A percentile compares a stretch with the other conserved stretches of the same genome.
phyloP scores from a whole-genome alignment of 2,113 vertebrate genomes.

The Solea solea region DNA sequence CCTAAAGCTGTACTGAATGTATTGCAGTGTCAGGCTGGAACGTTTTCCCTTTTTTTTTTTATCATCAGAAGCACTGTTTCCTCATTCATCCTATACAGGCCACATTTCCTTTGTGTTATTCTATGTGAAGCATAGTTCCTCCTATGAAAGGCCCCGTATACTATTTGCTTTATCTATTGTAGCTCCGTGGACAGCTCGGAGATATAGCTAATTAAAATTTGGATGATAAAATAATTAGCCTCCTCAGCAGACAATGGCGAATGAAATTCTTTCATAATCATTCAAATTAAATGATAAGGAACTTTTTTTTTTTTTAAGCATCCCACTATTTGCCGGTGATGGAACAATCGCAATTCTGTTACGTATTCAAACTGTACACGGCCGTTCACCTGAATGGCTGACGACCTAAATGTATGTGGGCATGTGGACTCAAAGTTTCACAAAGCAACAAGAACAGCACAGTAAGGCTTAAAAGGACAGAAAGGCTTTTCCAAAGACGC shows the following conservation, averaged over 20 bases:
- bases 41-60: constrained; percentile 17
- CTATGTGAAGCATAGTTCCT: constrained; percentile 36
- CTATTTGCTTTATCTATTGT: constrained; percentile 62
- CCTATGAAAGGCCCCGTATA: constrained; percentile 44
- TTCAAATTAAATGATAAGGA: constrained; percentile 78
- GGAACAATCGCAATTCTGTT: constrained; percentile 40
- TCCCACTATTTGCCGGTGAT: constrained; percentile 47
- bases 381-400: neutral
- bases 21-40: constrained; percentile 11
- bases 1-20: constrained; percentile 29
- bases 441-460: too few species aligned
- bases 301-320: constrained; percentile 69
- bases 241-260: constrained; percentile 72
- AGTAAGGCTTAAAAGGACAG: too few species aligned
- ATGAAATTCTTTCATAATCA: constrained; percentile 71
- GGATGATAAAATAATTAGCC: constrained; percentile 83
- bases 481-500: neutral
- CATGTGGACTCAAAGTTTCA: neutral
- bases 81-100: constrained; percentile 42
- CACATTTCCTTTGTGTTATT: constrained; percentile 37
- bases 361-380: neutral
- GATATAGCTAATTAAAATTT: constrained; percentile 83
- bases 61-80: constrained; percentile 30
- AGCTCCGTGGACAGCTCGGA: constrained; percentile 65
- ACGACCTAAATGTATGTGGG: neutral